Conservation (phyloP, 2,113 vertebrate genomes). For the Garra rufa region DNA sequence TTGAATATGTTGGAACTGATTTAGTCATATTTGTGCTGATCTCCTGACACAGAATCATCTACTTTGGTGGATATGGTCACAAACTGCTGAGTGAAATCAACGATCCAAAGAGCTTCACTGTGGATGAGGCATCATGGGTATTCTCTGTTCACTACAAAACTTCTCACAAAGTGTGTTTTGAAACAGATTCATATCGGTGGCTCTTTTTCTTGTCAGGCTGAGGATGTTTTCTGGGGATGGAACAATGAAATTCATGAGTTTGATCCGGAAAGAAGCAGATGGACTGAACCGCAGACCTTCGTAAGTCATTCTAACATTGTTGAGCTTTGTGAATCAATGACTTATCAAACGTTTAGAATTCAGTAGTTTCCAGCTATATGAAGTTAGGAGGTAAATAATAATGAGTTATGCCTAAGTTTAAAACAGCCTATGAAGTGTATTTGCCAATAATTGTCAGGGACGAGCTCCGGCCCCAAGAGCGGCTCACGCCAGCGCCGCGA, state of each 20-base stretch:
- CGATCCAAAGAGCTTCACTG: conserved; percentile 83
- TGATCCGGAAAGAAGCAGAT: conserved; percentile 82
- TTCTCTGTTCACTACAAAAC: conserved; percentile 39
- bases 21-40: conserved; percentile 11
- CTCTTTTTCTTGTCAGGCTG: conserved; percentile 75
- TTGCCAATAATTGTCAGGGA: conserved; percentile 58
- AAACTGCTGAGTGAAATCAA: conserved; percentile 83
- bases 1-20: neutral
- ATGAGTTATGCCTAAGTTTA: too few species aligned
- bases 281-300: conserved; percentile 84
- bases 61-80: conserved; percentile 95
- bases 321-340: neutral
- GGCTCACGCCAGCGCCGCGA: conserved; percentile 84
- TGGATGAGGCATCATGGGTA: conserved; percentile 95
- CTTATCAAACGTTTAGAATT: neutral
- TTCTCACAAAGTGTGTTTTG: neutral
- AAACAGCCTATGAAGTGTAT: neutral
- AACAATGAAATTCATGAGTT: conserved; percentile 94
- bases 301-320: conserved; percentile 69
- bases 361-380: too few species aligned
- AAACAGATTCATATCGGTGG: neutral
- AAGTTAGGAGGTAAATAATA: too few species aligned
- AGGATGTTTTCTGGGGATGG: conserved; percentile 93
- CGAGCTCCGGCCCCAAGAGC: conserved; percentile 87
- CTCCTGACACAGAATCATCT: conserved; percentile 84